Evolutionary conservation across 23 tunicate genomes (phyloP).

Genomic region (Ciona savignyi): DNA sequence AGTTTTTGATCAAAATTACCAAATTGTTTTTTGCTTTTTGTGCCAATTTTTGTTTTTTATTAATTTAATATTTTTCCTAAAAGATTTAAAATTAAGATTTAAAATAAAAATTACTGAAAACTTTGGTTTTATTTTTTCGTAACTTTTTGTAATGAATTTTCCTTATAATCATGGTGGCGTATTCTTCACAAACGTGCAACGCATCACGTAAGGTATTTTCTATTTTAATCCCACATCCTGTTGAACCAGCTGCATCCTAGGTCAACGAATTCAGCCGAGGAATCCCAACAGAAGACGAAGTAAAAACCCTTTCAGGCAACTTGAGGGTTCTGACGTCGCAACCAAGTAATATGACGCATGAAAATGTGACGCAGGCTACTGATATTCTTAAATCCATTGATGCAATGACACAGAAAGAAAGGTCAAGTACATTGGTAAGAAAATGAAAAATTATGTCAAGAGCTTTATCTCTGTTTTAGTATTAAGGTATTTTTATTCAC

Average conservation of each 20-base stretch:
- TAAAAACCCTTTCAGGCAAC: background rate
- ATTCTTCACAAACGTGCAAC: too few species aligned
- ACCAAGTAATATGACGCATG: background rate
- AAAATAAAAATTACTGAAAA: background rate
- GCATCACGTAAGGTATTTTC: background rate
- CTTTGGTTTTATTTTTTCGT: too few species aligned
- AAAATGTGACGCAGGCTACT: background rate
- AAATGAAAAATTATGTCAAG: too few species aligned
- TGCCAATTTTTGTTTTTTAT: background rate
- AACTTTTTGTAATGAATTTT: too few species aligned
- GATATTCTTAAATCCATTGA: background rate
- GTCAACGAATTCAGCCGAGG: background rate
- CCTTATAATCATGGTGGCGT: too few species aligned
- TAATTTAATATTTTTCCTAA: too few species aligned
- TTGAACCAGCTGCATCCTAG: background rate
- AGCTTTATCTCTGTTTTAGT: too few species aligned
- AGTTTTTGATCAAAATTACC: background rate
- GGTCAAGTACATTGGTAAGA: background rate
- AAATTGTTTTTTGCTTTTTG: background rate
- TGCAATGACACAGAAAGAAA: background rate
- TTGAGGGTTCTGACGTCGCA: background rate
- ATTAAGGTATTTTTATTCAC: too few species aligned
- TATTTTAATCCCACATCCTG: background rate
- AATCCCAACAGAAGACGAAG: background rate
- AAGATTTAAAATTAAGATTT: too few species aligned